These are phyloP conservation scores for Serranus cabrilla DNA, from an alignment of 2,797 vertebrate genomes.

Conservation along the genomic window DNA sequence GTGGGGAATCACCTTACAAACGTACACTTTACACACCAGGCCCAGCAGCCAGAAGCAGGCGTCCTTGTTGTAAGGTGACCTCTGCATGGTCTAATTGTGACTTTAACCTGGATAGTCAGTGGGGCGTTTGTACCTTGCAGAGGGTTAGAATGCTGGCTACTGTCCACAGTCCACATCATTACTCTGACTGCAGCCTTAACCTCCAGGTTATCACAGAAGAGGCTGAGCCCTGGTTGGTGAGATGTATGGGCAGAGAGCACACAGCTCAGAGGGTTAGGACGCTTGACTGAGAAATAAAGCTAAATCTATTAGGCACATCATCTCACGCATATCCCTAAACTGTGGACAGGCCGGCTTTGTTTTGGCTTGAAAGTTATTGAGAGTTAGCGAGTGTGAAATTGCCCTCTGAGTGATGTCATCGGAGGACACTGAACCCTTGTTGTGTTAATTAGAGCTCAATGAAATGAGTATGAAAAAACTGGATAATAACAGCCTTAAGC, in stretches of 20 bases:
- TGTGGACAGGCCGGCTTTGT: conserved; percentile 76
- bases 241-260: conserved; percentile 32
- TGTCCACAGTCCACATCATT: conserved; percentile 79
- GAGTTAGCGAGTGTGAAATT: conserved; percentile 81
- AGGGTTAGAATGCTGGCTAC: conserved; percentile 69
- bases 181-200: conserved; percentile 71
- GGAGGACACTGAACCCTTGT: conserved; percentile 80
- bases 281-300: conserved; percentile 45
- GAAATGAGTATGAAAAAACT: conserved; percentile 65
- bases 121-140: conserved; percentile 81
- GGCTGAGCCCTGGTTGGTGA: conserved; percentile 18
- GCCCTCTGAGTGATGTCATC: conserved; percentile 81
- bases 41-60: conserved; percentile 38
- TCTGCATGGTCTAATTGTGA: conserved; percentile 71
- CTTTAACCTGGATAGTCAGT: conserved; percentile 81
- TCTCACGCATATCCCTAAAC: conserved; percentile 69
- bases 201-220: conserved; percentile 45
- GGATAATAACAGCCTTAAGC: conserved; percentile 63
- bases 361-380: conserved; percentile 76
- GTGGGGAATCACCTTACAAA: conserved; percentile 34
- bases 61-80: conserved; percentile 75
- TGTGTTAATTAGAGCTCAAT: conserved; percentile 80
- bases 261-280: conserved; percentile 35
- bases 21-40: conserved; percentile 10
- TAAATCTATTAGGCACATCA: conserved; percentile 57